Base-by-base conservation (phyloP, 2,888 invertebrate genomes). In the Lochmaea crataegi region DNA sequence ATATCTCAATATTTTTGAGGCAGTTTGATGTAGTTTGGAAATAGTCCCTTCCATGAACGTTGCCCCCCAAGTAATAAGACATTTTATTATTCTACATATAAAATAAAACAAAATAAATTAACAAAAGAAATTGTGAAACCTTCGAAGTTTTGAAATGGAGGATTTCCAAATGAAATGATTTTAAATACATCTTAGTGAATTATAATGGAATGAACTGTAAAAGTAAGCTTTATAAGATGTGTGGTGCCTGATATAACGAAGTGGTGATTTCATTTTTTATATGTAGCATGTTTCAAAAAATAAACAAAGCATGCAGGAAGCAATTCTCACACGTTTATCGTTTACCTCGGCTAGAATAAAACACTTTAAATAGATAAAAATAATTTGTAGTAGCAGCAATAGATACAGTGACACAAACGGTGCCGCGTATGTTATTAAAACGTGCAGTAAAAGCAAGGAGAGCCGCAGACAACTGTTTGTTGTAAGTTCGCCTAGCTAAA, bases 261-360 rank as follows among this genome's bases (percentile, higher is more conserved):
- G 76, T 73, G 72, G 81, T 80, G 79, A 81, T 51, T 77, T 75
- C 78, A 80, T 73, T 74, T 69, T 79, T 77, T 68, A 79, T 79
- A 80, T 78, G 78, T 78, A 73, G 80, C 80, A 81, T 81, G 75
- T 74, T 73, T 74, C 68, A 58, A 75, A 80, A 80, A 71, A 70
- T 70, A 42, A 78, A 80, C 82, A 82, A 69, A 18, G 58, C 85
- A 84, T 85, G 84, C 84, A 82, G 81, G 82, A 83, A 82, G 82
- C 84, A 76, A 80, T 78, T 74, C 76, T 79, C 78, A 82, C 82
- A 82, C 78, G 73, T 78, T 77, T 42, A 77, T 74, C 78, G 68
- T 72, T 12, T 77, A 77, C 75, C 76, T 77, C 75, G 74, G 32
- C 38, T 65, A 58, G 26, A 63, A n/a, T 53, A 53, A 6, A 53